A percentile compares a stretch with the other conserved stretches of the same genome.
Conservation (phyloP, 2,113 vertebrate genomes). For the Vulpes lagopus region DNA sequence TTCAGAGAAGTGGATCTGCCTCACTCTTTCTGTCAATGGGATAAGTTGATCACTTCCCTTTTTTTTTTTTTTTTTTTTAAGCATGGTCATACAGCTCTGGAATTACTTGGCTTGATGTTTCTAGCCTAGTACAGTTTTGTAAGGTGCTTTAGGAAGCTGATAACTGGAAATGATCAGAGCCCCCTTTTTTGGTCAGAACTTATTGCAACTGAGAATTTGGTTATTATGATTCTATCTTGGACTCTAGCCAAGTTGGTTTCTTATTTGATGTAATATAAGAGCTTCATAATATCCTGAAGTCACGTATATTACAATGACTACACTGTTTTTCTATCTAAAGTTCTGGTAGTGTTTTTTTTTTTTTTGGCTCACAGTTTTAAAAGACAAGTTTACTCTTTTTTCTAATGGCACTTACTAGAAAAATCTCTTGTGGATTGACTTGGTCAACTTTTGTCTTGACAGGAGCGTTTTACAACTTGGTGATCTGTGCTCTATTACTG, state of each 20-base stretch:
- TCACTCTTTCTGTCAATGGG: background rate
- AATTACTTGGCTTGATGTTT: background rate
- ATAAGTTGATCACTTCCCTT: background rate
- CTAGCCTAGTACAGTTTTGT: background rate
- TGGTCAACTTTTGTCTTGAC: background rate
- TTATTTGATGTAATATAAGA: slow-evolving; percentile 24
- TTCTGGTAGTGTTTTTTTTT: background rate
- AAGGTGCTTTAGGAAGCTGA: slow-evolving; percentile 12
- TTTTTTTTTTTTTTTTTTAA: background rate
- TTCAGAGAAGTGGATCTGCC: rapidly evolving
- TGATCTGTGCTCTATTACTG: background rate
- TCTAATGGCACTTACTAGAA: slow-evolving; percentile 17
- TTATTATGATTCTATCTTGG: slow-evolving; percentile 39
- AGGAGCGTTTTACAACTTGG: background rate
- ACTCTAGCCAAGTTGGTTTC: slow-evolving; percentile 37
- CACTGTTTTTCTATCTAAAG: slow-evolving; percentile 28
- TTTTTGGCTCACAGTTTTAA: slow-evolving; percentile 9
- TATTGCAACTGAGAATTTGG: slow-evolving; percentile 53
- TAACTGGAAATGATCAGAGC: slow-evolving; percentile 61
- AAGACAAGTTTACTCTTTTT: slow-evolving; percentile 38
- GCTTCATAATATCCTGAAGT: background rate
- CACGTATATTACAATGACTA: background rate
- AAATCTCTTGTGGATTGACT: background rate
- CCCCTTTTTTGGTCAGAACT: background rate
- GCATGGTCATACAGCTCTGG: background rate